These are phyloP conservation scores for Centropus unirufus DNA, from an alignment of 2,113 vertebrate species.

Conservation along the genomic window DNA sequence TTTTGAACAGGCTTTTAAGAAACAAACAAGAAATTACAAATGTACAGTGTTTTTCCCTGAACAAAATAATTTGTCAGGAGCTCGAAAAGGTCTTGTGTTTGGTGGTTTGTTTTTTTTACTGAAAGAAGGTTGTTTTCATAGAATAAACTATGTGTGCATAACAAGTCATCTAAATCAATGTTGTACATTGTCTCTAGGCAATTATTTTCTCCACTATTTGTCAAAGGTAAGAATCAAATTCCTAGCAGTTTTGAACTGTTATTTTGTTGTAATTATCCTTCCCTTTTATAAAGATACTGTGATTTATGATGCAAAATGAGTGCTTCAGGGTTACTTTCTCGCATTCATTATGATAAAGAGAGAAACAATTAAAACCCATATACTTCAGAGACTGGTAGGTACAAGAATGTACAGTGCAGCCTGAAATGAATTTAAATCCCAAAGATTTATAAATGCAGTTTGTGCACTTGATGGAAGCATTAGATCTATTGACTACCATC, in stretches of 20 bases:
- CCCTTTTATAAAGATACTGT: constrained; percentile 67
- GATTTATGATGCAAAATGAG: constrained; percentile 72
- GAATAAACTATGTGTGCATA: constrained; percentile 32
- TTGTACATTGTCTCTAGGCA: constrained; percentile 71
- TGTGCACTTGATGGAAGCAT: background rate
- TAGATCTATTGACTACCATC: constrained; percentile 2
- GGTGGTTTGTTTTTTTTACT: background rate
- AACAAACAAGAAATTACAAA: constrained; percentile 52
- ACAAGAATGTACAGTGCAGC: background rate
- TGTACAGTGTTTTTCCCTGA: constrained; percentile 37
- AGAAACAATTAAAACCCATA: constrained; percentile 70
- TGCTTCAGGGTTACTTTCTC: constrained; percentile 64
- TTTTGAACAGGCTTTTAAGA: constrained; percentile 30
- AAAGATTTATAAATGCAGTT: constrained; percentile 15
- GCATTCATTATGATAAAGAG: constrained; percentile 56
- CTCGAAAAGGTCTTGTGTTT: background rate
- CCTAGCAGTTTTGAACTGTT: constrained; percentile 67
- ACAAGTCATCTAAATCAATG: constrained; percentile 75
- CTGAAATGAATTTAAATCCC: constrained; percentile 58
- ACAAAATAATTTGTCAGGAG: constrained; percentile 69
- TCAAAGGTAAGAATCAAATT: constrained; percentile 72
- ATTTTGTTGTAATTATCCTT: constrained; percentile 73
- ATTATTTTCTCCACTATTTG: constrained; percentile 69
- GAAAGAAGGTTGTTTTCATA: constrained; percentile 38
- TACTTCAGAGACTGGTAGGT: background rate